Conservation (phyloP, 1,140 invertebrate genomes). For the Bombus picipes region DNA sequence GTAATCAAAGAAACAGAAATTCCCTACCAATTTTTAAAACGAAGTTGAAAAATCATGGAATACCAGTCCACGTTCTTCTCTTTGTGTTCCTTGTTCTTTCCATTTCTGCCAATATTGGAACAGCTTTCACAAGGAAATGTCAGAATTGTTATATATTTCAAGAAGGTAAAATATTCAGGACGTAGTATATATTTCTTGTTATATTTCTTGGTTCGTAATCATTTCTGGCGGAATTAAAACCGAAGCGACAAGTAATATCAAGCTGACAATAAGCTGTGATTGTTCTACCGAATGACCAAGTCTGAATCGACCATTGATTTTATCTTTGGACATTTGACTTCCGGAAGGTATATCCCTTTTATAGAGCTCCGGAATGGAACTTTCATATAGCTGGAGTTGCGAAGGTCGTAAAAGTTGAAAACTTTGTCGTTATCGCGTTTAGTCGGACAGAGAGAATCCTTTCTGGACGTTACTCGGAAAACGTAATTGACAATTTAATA, state of each 20-base stretch:
- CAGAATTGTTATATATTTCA: conserved; percentile 3
- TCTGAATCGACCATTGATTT: conserved; percentile 4
- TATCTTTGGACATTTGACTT: background rate
- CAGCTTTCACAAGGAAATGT: background rate
- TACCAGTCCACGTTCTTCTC: background rate
- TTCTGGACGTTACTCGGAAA: background rate
- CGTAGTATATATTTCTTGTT: background rate
- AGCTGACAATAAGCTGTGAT: background rate
- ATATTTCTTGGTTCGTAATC: background rate
- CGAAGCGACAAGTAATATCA: background rate
- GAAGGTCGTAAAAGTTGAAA: background rate
- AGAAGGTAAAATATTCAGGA: background rate
- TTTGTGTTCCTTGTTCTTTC: background rate
- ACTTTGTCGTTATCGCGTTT: background rate
- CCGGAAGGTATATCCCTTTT: background rate
- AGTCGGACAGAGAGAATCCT: background rate
- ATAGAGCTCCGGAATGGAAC: background rate
- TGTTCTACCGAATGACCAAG: background rate
- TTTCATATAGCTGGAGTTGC: background rate
- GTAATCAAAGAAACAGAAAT: background rate
- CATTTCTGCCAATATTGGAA: conserved; percentile 1
- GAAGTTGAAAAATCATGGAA: background rate
- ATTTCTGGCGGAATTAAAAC: background rate
- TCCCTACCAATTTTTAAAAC: background rate
- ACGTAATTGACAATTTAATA: background rate